These are phyloP conservation scores for Scylla paramamosain DNA, from an alignment of 1,140 invertebrate species.

Conservation along the genomic window DNA sequence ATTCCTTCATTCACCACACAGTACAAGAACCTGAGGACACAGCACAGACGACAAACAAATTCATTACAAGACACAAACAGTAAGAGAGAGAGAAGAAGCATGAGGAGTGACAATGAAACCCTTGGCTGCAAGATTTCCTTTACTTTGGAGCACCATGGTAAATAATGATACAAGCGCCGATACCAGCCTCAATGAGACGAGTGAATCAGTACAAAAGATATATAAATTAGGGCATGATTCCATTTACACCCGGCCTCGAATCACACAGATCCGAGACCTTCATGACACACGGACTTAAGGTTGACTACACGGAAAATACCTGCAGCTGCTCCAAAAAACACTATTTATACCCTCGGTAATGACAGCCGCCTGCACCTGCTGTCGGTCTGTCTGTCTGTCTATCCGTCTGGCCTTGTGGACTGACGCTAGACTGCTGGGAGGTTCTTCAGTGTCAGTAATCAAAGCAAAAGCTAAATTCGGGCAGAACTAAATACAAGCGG, in stretches of 20 bases:
- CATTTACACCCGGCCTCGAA: slow-evolving; percentile 30
- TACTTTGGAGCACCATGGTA: slow-evolving; percentile 66
- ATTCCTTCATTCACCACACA: no score
- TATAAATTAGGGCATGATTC: slow-evolving; percentile 57
- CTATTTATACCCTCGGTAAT: no score
- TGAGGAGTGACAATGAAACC: not conserved
- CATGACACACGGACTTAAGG: no score
- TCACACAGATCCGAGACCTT: no score
- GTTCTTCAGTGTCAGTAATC: not conserved
- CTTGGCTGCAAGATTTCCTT: slow-evolving; percentile 42
- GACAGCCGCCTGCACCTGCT: not conserved
- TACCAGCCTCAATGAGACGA: slow-evolving; percentile 37
- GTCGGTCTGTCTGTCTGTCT: not conserved
- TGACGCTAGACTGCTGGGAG: not conserved
- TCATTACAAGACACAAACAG: not conserved
- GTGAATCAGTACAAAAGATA: slow-evolving; percentile 56
- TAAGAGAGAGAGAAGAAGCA: not conserved
- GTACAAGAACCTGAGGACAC: no score
- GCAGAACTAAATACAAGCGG: not conserved
- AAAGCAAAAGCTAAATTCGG: not conserved
- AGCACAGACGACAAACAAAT: not conserved
- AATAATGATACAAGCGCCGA: slow-evolving; percentile 64
- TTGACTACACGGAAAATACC: no score
- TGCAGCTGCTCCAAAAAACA: no score
- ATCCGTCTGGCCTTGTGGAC: not conserved